These are phyloP conservation scores for Penaeus chinensis DNA, from an alignment of 1,140 invertebrate species.

Conservation along the genomic window DNA sequence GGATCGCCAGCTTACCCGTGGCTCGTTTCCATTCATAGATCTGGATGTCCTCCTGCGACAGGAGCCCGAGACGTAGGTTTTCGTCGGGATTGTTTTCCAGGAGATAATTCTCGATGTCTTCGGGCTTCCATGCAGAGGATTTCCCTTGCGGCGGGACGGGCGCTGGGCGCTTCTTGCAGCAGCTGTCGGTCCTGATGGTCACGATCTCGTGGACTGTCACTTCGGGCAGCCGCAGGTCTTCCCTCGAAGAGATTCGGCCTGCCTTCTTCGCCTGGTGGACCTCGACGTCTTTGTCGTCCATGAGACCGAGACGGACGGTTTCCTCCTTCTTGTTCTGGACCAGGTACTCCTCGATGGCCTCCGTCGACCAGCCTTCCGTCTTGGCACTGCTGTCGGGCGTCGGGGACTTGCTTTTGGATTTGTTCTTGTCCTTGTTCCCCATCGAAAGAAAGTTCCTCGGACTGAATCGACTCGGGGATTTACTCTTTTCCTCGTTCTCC, in stretches of 20 bases:
- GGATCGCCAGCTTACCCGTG: conserved; percentile 48
- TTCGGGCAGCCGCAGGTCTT: conserved; percentile 2
- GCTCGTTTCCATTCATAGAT: conserved; percentile 62
- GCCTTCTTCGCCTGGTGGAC: conserved; percentile 22
- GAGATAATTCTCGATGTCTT: conserved; percentile 60
- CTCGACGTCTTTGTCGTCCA: conserved; percentile 36
- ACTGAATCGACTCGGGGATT: conserved; percentile 23
- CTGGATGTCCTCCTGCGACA: conserved; percentile 60
- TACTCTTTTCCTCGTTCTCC: conserved; percentile 44
- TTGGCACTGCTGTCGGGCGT: conserved; percentile 29
- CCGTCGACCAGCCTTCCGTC: conserved; percentile 35
- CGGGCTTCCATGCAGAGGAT: conserved; percentile 36
- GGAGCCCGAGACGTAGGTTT: conserved; percentile 55
- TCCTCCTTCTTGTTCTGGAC: conserved; percentile 43
- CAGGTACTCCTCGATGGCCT: conserved; percentile 38
- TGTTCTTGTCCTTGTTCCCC: conserved; percentile 35
- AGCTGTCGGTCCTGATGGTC: not conserved
- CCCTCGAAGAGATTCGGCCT: not conserved
- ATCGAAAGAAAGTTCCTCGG: conserved; percentile 35
- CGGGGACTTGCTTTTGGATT: conserved; percentile 28
- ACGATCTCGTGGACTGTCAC: conserved; percentile 41
- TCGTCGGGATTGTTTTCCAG: conserved; percentile 61
- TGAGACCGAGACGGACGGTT: conserved; percentile 32
- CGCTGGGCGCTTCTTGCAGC: conserved; percentile 12
- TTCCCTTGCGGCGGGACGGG: conserved; percentile 31